Conservation (phyloP, 37 sponge, comb jelly and placozoan genomes). For the Beroe ovata region DNA sequence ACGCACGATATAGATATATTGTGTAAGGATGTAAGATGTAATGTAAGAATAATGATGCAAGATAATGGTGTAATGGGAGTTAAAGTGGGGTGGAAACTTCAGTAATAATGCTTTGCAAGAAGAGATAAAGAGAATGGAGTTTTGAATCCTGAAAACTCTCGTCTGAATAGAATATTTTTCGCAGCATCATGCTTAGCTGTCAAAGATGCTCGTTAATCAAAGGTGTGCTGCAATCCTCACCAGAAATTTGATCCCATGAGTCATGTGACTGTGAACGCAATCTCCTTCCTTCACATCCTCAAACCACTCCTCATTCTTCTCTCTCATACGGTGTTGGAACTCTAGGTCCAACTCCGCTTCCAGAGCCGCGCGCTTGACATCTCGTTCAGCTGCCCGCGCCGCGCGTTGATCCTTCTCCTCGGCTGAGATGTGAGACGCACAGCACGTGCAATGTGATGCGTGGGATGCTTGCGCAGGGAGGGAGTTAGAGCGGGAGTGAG, state of each 20-base stretch:
- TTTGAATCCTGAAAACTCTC: no score
- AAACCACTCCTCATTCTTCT: background rate
- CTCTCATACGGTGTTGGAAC: background rate
- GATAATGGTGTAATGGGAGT: no score
- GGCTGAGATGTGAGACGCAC: background rate
- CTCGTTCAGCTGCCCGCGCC: background rate
- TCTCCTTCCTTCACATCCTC: background rate
- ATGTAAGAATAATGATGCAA: no score
- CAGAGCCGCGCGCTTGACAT: background rate
- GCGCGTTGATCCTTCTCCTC: background rate
- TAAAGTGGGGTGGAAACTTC: no score
- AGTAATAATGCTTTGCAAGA: background rate
- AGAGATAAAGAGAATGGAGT: background rate
- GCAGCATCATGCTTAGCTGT: no score
- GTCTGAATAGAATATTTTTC: no score
- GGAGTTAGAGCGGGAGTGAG: background rate
- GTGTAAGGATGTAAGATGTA: no score
- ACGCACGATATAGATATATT: no score
- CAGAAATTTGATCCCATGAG: background rate
- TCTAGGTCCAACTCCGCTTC: background rate
- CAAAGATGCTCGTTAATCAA: no score
- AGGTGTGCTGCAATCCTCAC: background rate
- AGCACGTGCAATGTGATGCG: background rate
- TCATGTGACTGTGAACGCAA: background rate
- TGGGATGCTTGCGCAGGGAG: background rate